Evolutionary conservation across 1,140 invertebrate genomes (phyloP).

Genomic region (Drosophila nigrodunni): DNA sequence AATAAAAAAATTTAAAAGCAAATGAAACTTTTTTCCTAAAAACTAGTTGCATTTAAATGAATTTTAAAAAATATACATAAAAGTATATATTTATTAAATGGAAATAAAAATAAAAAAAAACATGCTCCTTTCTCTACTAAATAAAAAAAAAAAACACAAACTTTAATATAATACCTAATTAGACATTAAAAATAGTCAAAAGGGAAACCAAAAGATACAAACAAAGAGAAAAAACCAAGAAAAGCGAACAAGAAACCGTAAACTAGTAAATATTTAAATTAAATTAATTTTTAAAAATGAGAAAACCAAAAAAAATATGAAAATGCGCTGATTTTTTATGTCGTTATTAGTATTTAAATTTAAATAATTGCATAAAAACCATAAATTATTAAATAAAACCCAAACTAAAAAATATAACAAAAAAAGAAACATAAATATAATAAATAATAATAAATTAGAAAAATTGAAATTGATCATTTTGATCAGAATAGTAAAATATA

Average conservation of each 20-base stretch:
- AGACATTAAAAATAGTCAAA: conserved; percentile 74
- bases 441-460: conserved; percentile 69
- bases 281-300: conserved; percentile 79
- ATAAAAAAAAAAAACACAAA: conserved; percentile 58
- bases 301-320: conserved; percentile 56
- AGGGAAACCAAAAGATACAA: conserved; percentile 35
- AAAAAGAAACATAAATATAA: conserved; percentile 47
- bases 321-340: conserved; percentile 83
- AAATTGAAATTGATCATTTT: conserved; percentile 82
- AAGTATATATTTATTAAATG: conserved; percentile 80
- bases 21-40: conserved; percentile 81
- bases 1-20: conserved; percentile 66
- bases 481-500: conserved; percentile 81
- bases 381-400: conserved; percentile 56
- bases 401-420: conserved; percentile 46
- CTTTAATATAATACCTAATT: conserved; percentile 80
- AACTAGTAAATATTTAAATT: conserved; percentile 80
- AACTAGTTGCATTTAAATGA: conserved; percentile 82
- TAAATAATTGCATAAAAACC: conserved; percentile 77
- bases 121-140: conserved; percentile 76
- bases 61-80: conserved; percentile 81
- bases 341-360: conserved; percentile 84
- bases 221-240: conserved; percentile 55
- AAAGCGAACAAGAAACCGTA: conserved; percentile 69
- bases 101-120: conserved; percentile 41